These are phyloP conservation scores for Pelmatolapia mariae DNA, from an alignment of 2,113 vertebrate species.

Conservation along the genomic window DNA sequence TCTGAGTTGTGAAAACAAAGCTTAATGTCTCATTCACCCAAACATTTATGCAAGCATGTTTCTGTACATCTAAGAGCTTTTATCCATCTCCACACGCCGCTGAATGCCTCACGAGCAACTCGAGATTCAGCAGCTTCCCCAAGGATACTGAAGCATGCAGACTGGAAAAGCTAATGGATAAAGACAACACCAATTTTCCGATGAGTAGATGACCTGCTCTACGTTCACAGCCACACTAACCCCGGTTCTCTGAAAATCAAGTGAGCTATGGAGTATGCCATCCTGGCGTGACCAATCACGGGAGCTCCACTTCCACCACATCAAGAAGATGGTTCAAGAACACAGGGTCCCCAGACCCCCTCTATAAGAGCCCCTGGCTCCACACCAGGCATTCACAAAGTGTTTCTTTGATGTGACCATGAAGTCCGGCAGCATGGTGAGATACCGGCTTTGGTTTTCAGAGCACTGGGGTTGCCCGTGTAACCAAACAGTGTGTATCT, in stretches of 20 bases:
- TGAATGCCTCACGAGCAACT: not conserved
- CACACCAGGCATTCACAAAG: not conserved
- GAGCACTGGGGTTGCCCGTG: not conserved
- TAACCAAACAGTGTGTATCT: not conserved
- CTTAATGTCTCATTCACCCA: not conserved
- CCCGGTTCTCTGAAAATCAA: accelerated
- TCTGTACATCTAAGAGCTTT: not conserved
- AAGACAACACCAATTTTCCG: accelerated
- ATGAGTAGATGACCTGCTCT: not conserved
- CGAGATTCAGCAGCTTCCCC: not conserved
- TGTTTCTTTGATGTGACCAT: not conserved
- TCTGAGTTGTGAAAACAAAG: not conserved
- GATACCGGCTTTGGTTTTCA: not conserved
- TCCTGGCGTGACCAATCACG: not conserved
- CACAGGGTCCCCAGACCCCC: not conserved
- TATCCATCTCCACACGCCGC: not conserved
- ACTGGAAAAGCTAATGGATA: not conserved
- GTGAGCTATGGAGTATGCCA: accelerated
- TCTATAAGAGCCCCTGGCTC: not conserved
- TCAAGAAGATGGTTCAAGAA: not conserved
- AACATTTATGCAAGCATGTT: not conserved
- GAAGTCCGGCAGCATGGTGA: accelerated
- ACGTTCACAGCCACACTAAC: not conserved
- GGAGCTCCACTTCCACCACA: not conserved
- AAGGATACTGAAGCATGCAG: not conserved